Conservation (phyloP, 2,797 vertebrate genomes). For the Falco peregrinus region DNA sequence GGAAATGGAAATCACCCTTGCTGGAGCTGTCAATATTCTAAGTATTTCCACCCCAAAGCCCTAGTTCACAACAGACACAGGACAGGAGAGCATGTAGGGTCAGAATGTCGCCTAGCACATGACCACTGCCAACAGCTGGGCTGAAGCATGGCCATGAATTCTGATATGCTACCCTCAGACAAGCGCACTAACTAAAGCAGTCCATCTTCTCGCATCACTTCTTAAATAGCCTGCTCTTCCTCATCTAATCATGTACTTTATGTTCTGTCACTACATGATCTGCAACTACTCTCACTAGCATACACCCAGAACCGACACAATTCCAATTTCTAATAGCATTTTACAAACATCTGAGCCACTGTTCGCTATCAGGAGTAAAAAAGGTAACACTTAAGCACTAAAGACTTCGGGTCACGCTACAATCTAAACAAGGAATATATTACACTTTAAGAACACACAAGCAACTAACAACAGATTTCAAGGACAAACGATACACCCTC, state of each 20-base stretch:
- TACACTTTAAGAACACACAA: not conserved
- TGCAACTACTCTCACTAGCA: not conserved
- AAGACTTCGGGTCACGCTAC: no score
- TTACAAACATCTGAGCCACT: not conserved
- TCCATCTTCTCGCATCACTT: not conserved
- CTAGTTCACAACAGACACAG: not conserved
- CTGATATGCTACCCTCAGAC: not conserved
- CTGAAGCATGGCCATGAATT: fast-evolving
- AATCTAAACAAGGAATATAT: not conserved
- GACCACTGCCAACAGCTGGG: not conserved
- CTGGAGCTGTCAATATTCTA: not conserved
- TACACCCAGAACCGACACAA: not conserved
- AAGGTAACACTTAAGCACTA: not conserved
- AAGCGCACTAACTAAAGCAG: not conserved
- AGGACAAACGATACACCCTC: not conserved
- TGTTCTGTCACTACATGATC: not conserved
- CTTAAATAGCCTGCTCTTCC: not conserved
- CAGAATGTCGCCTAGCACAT: not conserved
- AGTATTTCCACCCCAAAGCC: not conserved
- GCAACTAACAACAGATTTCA: not conserved
- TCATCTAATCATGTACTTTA: not conserved
- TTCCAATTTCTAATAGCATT: not conserved
- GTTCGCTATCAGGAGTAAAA: not conserved
- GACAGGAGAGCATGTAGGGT: not conserved
- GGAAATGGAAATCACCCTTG: not conserved